Conservation (phyloP, 2,113 vertebrate genomes). For the Petrocephalus microphthalmus region DNA sequence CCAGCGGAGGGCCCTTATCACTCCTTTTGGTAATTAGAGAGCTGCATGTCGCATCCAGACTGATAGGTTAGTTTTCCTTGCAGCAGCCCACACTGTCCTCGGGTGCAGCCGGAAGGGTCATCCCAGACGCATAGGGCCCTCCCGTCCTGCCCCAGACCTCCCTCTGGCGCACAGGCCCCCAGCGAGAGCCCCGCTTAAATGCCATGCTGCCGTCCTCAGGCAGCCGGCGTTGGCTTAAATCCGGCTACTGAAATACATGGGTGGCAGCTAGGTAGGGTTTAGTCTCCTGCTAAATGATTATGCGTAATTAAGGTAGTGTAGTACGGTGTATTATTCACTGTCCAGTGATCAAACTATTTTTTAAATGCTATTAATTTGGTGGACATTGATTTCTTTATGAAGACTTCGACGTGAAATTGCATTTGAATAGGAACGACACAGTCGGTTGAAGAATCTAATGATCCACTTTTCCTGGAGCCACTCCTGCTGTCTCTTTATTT, state of each 20-base stretch:
- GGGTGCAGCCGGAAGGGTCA: neutral
- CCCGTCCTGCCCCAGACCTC: neutral
- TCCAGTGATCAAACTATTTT: neutral
- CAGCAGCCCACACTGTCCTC: neutral
- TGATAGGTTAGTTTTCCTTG: neutral
- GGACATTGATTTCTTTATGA: neutral
- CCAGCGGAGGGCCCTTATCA: conserved; percentile 44
- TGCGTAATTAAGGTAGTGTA: neutral
- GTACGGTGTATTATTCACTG: neutral
- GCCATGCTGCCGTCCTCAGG: neutral
- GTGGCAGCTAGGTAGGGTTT: neutral
- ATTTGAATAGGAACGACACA: neutral
- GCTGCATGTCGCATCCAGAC: conserved; percentile 23
- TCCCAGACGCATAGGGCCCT: neutral
- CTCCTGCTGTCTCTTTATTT: neutral
- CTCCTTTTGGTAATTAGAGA: conserved; percentile 37
- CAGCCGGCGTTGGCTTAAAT: neutral
- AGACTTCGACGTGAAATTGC: neutral
- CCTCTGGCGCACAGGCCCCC: neutral
- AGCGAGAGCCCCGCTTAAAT: neutral
- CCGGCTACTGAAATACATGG: neutral
- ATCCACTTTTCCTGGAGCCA: neutral
- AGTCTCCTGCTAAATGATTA: neutral
- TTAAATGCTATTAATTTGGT: neutral
- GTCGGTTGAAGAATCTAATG: neutral